Evolutionary conservation across 2,113 vertebrate species (phyloP).

Genomic region (Chascanopsetta lugubris): DNA sequence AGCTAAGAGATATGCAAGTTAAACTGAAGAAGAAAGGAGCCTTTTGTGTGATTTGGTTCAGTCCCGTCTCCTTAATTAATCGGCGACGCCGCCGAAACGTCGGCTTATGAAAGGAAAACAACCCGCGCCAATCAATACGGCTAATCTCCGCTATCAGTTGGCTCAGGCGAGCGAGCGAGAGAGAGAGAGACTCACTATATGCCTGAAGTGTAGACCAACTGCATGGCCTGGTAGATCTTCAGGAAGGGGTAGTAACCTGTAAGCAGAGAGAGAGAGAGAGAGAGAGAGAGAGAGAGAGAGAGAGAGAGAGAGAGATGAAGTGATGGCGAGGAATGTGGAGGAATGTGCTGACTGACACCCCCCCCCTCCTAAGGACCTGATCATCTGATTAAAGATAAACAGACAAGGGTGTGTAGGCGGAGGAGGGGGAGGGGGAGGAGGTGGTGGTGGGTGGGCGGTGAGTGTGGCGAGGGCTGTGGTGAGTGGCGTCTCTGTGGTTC

Average conservation of each 20-base stretch:
- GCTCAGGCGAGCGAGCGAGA: conserved; percentile 12
- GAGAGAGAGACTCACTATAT: conserved; percentile 87
- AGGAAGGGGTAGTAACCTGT: conserved; percentile 90
- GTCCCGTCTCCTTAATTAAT: conserved; percentile 17
- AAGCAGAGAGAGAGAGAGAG: conserved; percentile 12
- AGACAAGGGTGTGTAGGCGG: conserved; percentile 14
- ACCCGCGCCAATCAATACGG: neutral
- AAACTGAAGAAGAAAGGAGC: neutral
- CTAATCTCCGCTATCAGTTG: conserved; percentile 6
- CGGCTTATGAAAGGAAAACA: conserved; percentile 23
- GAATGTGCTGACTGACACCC: conserved; percentile 68
- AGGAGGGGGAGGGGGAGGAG: conserved; percentile 13
- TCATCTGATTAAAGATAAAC: conserved; percentile 75
- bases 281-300: neutral
- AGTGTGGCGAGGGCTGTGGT: neutral
- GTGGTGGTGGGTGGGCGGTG: no score
- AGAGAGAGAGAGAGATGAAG: conserved; percentile 18
- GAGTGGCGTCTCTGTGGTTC: conserved; percentile 5
- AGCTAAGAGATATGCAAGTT: neutral
- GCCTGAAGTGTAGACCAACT: conserved; percentile 92
- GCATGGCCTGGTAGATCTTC: conserved; percentile 96
- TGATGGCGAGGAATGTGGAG: conserved; percentile 67
- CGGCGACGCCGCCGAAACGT: conserved; percentile 4
- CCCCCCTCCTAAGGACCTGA: conserved; percentile 34
- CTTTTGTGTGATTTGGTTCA: neutral